Evolutionary conservation across 2,888 invertebrate species (phyloP).

Genomic region (Allacma fusca): DNA sequence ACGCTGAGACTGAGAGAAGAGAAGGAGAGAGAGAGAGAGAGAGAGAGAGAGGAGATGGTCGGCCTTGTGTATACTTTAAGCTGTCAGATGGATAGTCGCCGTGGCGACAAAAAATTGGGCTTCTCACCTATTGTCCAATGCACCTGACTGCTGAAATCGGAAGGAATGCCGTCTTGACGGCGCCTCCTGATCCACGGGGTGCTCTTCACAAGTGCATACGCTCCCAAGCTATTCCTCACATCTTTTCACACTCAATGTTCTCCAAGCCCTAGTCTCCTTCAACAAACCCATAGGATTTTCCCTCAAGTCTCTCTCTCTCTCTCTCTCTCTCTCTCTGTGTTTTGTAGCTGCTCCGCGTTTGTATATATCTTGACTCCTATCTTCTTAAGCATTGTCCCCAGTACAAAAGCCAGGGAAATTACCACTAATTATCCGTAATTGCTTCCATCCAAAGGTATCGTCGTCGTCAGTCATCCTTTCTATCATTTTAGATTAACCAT

Average conservation of each 20-base stretch:
- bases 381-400: background rate
- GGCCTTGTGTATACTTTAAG: constrained; percentile 13
- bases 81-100: constrained; percentile 22
- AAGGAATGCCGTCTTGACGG: constrained; percentile 50
- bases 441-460: background rate
- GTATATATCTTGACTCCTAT: background rate
- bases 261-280: too few species aligned
- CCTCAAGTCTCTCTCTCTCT: background rate
- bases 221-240: background rate
- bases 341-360: background rate
- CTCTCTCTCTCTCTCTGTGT: too few species aligned
- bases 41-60: background rate
- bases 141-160: constrained; percentile 48
- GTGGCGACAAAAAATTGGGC: constrained; percentile 45
- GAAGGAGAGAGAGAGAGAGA: background rate
- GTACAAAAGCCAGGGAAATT: constrained; percentile 11
- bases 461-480: too few species aligned
- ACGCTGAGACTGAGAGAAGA: background rate
- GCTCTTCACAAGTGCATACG: constrained; percentile 31
- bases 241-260: constrained; percentile 9
- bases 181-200: constrained; percentile 49
- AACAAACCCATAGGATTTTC: too few species aligned
- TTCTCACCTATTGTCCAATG: constrained; percentile 49
- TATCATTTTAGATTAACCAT: too few species aligned
- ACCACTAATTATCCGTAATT: constrained; percentile 45